These are phyloP conservation scores for Corythornis vintsioides DNA, from an alignment of 2,113 vertebrate species.

Conservation along the genomic window DNA sequence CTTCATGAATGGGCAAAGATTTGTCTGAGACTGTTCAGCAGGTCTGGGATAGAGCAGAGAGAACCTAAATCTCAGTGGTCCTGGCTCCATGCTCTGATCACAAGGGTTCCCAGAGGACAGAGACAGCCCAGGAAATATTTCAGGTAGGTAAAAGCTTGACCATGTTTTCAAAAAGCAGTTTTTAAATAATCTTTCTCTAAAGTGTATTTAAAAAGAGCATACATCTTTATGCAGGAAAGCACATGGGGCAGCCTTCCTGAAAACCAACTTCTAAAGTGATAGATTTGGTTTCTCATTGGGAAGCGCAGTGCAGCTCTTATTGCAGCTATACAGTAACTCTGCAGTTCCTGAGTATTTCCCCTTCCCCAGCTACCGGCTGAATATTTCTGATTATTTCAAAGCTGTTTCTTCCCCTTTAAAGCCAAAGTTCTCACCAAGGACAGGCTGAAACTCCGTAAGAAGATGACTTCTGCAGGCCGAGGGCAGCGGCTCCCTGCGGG, in stretches of 20 bases:
- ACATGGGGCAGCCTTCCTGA: neutral
- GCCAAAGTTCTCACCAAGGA: fast-evolving
- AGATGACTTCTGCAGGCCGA: neutral
- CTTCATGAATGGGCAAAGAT: neutral
- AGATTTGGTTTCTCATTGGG: neutral
- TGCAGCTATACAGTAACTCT: fast-evolving
- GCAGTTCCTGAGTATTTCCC: fast-evolving
- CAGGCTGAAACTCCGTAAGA: neutral
- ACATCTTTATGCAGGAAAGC: fast-evolving
- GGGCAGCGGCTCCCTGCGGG: neutral
- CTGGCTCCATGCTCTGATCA: neutral
- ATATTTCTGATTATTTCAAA: fast-evolving
- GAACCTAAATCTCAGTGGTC: neutral
- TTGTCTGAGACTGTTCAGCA: neutral
- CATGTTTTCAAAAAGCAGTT: neutral
- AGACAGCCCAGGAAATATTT: neutral
- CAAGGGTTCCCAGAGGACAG: too few relatives aligned
- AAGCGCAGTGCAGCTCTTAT: fast-evolving
- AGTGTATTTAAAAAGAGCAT: fast-evolving
- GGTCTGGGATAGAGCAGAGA: neutral
- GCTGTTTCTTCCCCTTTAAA: fast-evolving
- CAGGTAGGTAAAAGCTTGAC: neutral
- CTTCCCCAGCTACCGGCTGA: neutral
- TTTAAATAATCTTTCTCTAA: neutral
- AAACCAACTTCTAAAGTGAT: neutral